phyloP scores from a whole-genome alignment of 2,888 invertebrate species.

The Thyatira batis region DNA sequence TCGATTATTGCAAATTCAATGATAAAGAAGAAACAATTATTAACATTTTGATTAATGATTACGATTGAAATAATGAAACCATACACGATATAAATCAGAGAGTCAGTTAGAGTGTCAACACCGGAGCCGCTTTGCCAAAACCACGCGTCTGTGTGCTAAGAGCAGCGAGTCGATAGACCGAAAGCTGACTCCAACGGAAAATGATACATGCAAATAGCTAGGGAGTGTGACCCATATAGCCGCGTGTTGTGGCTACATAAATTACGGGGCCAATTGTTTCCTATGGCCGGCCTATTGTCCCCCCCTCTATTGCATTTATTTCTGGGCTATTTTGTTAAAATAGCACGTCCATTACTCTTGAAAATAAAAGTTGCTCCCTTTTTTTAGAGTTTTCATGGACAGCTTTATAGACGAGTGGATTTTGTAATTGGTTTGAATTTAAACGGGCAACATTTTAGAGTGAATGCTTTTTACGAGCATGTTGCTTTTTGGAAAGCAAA shows the following conservation, averaged over 20 bases:
- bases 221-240: constrained; percentile 47
- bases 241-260: constrained; percentile 57
- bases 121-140: not conserved
- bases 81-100: no score
- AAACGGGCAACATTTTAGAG: not conserved
- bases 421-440: not conserved
- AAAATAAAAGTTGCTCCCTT: constrained; percentile 19
- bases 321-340: constrained; percentile 46
- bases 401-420: constrained; percentile 1
- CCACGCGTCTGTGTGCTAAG: not conserved
- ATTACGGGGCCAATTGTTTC: constrained; percentile 72
- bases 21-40: no score
- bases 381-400: constrained; percentile 25
- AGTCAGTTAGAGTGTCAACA: not conserved
- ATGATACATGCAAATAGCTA: constrained; percentile 63
- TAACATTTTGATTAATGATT: no score
- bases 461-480: not conserved
- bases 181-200: constrained; percentile 55
- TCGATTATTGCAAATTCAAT: not conserved
- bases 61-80: no score
- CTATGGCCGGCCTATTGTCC: constrained; percentile 56
- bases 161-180: constrained; percentile 12
- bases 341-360: constrained; percentile 31
- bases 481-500: not conserved
- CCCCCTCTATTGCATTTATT: constrained; percentile 47